phyloP scores from a whole-genome alignment of 1,140 invertebrate species.

The Globodera rostochiensis region DNA sequence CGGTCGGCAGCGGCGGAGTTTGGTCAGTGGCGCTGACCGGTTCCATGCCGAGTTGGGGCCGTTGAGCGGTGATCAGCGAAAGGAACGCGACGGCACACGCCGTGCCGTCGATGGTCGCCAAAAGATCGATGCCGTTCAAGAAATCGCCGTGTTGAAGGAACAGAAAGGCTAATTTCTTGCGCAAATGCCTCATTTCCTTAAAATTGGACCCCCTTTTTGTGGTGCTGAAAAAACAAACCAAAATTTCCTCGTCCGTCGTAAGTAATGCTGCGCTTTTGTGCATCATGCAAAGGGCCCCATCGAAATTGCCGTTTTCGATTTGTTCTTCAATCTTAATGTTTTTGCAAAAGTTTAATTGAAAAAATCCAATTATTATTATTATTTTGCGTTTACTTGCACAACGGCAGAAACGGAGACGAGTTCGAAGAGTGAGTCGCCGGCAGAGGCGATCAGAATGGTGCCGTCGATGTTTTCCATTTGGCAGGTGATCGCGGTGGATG shows the following conservation, averaged over 20 bases:
- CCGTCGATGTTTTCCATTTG: slow-evolving; percentile 24
- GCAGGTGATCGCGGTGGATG: not conserved
- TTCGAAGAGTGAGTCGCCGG: not conserved
- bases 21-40: not conserved
- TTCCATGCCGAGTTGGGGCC: not conserved
- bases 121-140: slow-evolving; percentile 6
- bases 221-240: not conserved
- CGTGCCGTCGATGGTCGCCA: not conserved
- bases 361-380: too few relatives aligned
- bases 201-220: not conserved
- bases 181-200: slow-evolving; percentile 14
- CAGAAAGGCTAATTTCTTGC: slow-evolving; percentile 11
- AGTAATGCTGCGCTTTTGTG: not conserved
- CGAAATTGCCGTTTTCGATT: slow-evolving; percentile 1
- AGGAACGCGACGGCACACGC: slow-evolving; percentile 5
- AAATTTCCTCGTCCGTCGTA: not conserved
- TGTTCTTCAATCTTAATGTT: slow-evolving; percentile 4
- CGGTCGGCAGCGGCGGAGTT: not conserved
- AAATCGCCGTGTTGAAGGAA: slow-evolving; percentile 17
- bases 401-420: not conserved
- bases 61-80: slow-evolving; percentile 13
- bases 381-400: not conserved
- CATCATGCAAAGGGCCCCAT: not conserved
- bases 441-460: not conserved
- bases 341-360: not conserved